Conservation (phyloP, 2,888 invertebrate genomes). For the Zaprionus obscuricornis region DNA sequence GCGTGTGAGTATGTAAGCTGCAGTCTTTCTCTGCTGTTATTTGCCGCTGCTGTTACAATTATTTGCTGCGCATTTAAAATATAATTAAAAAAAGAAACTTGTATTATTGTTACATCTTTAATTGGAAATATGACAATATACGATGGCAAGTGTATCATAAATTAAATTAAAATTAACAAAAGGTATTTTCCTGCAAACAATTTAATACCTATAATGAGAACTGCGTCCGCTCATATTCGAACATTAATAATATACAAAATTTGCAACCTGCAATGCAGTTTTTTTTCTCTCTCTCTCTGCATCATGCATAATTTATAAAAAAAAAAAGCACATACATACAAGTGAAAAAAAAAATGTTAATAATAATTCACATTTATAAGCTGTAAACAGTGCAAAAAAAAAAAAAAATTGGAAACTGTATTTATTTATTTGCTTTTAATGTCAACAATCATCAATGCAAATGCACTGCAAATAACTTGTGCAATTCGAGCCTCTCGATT, state of each 20-base stretch:
- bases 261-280: conserved; percentile 46
- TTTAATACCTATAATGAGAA: conserved; percentile 64
- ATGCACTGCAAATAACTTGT: conserved; percentile 57
- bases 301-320: conserved; percentile 32
- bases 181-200: conserved; percentile 60
- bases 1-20: too few relatives aligned
- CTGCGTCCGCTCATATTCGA: conserved; percentile 24
- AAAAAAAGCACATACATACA: conserved; percentile 13
- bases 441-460: conserved; percentile 78
- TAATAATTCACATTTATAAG: conserved; percentile 29
- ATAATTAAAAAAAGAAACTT: conserved; percentile 6
- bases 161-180: conserved; percentile 74
- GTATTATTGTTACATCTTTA: too few relatives aligned
- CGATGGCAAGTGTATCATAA: conserved; percentile 17
- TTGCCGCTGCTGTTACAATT: too few relatives aligned
- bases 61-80: too few relatives aligned
- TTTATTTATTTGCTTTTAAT: conserved; percentile 64
- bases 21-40: too few relatives aligned
- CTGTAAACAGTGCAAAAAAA: too few relatives aligned
- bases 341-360: neutral
- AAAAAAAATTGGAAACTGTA: conserved; percentile 41
- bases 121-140: too few relatives aligned
- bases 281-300: too few relatives aligned
- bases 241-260: conserved; percentile 61
- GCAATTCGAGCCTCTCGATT: conserved; percentile 32